Base-by-base conservation (phyloP, 1,140 invertebrate species). In the Drosophila azteca region DNA sequence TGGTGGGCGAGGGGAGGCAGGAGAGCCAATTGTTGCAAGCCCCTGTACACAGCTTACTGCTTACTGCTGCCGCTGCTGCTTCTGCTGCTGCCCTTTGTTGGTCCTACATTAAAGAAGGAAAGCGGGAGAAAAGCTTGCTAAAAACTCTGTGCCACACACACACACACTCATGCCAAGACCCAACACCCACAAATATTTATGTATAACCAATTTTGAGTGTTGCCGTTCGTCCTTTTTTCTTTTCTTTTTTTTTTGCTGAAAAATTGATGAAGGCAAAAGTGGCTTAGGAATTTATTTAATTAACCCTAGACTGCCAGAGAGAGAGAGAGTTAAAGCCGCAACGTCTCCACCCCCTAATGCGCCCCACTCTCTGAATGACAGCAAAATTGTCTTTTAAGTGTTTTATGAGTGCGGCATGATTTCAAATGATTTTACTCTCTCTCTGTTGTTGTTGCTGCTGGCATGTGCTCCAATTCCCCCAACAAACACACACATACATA, bases 11-110 rank as follows among this genome's bases (percentile, higher is more conserved):
- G 45, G 67, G 67, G 24, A 5, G 3, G 24, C 24, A 26, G 24
- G 24, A 26, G 24, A 61, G 79, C 82, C 82, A 85, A 85, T 85
- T 85, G 82, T 85, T 85, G 83, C 82, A 87, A 85, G 64, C 80
- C 39, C 39, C 52, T 74, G 74, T 77, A 69, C 73, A 69, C 73
- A 50, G 63, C 35, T 39, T 39, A 39, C 11, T 13, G 35, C 9
- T 35, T 20, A 8, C 31, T 35, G 7, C 26, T 29, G 29, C 29
- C 7, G 76, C 48, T n/a, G n/a, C n/a, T n/a, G n/a, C n/a, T n/a
- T n/a, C 31, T 35, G 7, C 26, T 29, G 29, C 29, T 29, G 76
- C 48, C 53, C 69, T 73, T 71, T 53, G 48, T 68, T 79, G 58
- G 64, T 58, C 60, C 59, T 22, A 58, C 53, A 39, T 39, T 39